Conservation (phyloP, 2,797 vertebrate species). For the Gymnothorax javanicus region DNA sequence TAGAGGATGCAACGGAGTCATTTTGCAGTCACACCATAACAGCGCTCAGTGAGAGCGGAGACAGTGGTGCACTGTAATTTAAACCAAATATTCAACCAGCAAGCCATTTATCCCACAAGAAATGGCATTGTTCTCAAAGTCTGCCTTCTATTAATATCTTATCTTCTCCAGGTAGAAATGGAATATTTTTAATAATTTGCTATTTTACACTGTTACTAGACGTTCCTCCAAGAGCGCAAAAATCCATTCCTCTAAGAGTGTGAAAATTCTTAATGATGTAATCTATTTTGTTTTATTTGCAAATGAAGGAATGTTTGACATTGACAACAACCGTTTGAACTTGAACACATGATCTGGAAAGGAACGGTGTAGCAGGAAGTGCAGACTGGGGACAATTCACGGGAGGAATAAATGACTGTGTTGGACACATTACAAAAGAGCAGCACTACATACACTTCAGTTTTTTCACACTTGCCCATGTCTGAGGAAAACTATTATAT, state of each 20-base stretch:
- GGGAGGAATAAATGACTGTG: not conserved
- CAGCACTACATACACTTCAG: not conserved
- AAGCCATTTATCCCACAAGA: slow-evolving; percentile 18
- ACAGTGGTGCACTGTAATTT: slow-evolving; percentile 15
- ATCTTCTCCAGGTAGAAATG: not conserved
- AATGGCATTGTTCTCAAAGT: slow-evolving; percentile 22
- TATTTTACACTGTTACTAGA: not conserved
- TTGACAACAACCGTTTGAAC: not conserved
- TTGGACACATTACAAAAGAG: not conserved
- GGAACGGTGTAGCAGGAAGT: not conserved
- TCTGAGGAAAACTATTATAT: not conserved
- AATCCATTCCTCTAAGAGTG: not conserved
- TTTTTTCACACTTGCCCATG: not conserved
- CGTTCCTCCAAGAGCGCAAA: not conserved
- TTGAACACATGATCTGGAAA: not conserved
- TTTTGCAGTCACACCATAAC: slow-evolving; percentile 9
- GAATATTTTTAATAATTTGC: not conserved
- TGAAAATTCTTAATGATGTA: not conserved
- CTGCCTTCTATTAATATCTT: not conserved
- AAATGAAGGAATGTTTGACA: not conserved
- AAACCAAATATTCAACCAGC: not conserved
- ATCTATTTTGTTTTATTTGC: not conserved
- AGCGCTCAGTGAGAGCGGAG: not conserved
- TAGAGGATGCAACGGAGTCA: not conserved
- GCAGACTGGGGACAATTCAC: not conserved